phyloP scores from a whole-genome alignment of 2,888 invertebrate genomes.

The Callosobruchus maculatus region DNA sequence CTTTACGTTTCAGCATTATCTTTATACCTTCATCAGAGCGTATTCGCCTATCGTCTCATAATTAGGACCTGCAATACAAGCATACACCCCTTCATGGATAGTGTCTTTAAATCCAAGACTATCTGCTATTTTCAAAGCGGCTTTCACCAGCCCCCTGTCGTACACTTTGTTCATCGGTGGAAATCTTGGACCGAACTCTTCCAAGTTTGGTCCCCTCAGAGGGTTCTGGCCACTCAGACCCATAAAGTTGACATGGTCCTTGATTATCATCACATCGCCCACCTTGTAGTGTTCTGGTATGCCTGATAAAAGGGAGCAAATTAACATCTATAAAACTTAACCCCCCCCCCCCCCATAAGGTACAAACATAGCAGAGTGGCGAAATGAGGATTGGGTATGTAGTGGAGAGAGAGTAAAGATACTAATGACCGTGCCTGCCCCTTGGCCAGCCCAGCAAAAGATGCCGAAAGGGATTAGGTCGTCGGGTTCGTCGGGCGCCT shows the following conservation, averaged over 20 bases:
- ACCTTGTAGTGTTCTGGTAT: constrained; percentile 59
- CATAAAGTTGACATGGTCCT: constrained; percentile 92
- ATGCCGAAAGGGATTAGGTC: too few species aligned
- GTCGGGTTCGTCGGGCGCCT: too few species aligned
- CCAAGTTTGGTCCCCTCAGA: constrained; percentile 86
- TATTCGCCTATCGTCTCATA: constrained; percentile 92
- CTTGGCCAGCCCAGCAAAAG: too few species aligned
- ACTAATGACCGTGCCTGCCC: too few species aligned
- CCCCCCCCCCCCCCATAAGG: too few species aligned
- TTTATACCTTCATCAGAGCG: constrained; percentile 66
- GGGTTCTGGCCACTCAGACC: constrained; percentile 89
- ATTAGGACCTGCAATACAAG: constrained; percentile 85
- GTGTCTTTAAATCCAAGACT: constrained; percentile 55
- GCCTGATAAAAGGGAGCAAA: neutral
- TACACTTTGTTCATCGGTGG: constrained; percentile 85
- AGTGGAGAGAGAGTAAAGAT: too few species aligned
- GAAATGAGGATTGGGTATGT: too few species aligned
- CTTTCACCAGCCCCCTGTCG: constrained; percentile 63
- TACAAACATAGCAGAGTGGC: too few species aligned
- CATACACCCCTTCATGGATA: constrained; percentile 83
- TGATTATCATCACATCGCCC: constrained; percentile 93
- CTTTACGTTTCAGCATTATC: too few species aligned
- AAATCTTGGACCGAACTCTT: constrained; percentile 84
- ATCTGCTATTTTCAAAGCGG: constrained; percentile 67
- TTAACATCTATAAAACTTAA: too few species aligned